Evolutionary conservation across 37 sponge, comb jelly and placozoan species (phyloP), one percentile per base, ranked within the genome.

Genomic region (Axinella damicornis): DNA sequence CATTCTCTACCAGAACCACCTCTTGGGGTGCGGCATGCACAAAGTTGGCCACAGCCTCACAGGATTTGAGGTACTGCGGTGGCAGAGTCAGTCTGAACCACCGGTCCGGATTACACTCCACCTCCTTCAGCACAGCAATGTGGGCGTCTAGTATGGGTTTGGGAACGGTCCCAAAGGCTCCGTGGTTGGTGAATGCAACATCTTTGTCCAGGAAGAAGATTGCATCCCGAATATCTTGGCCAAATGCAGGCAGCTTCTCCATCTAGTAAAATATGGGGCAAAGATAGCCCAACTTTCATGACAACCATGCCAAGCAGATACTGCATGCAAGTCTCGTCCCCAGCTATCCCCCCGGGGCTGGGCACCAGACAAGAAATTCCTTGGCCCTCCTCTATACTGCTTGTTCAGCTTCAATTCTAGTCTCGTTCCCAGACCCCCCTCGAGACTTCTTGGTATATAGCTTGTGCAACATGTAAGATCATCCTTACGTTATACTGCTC

Each of bases 91-190:
- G 24, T 39, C 75, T 34, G 83, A 83, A 88, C 88, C 88, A 92
- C 32, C 15, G 9, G 61, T 92, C 88, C 15, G 84, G 84, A 24
- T 82, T 16, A 0, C 32, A 35, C 65, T 92, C 84, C 12, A 82
- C 66, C 41, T 60, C 34, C n/a, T 53, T 54, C 21, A 74, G 66
- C 18, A 76, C 70, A 21, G 58, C 27, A 0, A 20, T 22, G 24
- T 65, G 75, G 2, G 60, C 38, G 25, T 55, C 74, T 19, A 31
- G 57, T 16, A 92, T 74, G 22, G 84, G 62, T 13, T 74, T 21
- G 22, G 92, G 88, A 14, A 92, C 84, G 27, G 80, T 52, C 15
- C 88, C 88, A 64, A 83, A 88, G 18, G 92, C 82, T 53, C 88
- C 88, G 41, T 88, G 88, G 58, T 92, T 92, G 22, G 63, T 41